These are phyloP conservation scores for Phaenicophaeus curvirostris DNA, from an alignment of 2,797 vertebrate genomes.

Conservation along the genomic window DNA sequence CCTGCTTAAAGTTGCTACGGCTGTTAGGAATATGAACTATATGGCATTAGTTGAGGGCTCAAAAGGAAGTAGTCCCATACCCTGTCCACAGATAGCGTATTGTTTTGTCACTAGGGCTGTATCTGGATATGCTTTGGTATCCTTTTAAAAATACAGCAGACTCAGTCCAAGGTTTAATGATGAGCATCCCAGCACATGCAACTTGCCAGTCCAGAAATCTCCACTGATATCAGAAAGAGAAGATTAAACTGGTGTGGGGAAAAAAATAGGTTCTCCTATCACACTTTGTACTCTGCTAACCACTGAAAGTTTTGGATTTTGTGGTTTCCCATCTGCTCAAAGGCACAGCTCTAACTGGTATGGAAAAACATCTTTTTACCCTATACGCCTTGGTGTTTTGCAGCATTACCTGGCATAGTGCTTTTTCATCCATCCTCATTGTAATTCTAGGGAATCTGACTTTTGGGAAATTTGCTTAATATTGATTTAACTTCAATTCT, in stretches of 20 bases:
- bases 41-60: background rate
- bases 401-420: background rate
- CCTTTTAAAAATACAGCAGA: background rate
- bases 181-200: rapidly evolving
- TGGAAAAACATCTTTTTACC: background rate
- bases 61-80: background rate
- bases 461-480: conserved; percentile 31
- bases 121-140: background rate
- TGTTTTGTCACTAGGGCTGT: background rate
- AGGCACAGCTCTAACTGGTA: background rate
- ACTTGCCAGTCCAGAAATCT: background rate
- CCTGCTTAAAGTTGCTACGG: rapidly evolving
- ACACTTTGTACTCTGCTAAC: background rate
- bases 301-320: background rate
- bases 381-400: background rate
- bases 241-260: rapidly evolving
- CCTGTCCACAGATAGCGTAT: rapidly evolving
- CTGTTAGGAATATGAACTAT: background rate
- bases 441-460: background rate
- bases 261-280: background rate
- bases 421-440: background rate
- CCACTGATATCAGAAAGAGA: background rate
- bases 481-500: conserved; percentile 37
- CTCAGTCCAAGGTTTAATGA: background rate
- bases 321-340: background rate